phyloP scores from a whole-genome alignment of 2,888 invertebrate species.

The Congeria kusceri region DNA sequence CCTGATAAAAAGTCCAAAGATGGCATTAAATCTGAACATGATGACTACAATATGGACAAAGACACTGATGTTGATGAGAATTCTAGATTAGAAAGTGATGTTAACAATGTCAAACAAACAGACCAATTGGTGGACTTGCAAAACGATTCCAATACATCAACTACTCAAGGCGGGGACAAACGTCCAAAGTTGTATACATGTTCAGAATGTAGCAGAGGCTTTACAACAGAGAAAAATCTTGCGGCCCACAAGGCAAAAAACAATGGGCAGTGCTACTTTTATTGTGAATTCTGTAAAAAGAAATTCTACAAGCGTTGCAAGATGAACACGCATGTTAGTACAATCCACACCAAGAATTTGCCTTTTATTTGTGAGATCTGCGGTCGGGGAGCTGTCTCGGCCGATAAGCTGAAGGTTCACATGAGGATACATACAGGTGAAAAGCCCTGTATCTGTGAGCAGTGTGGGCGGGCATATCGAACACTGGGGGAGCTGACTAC shows the following conservation, averaged over 20 bases:
- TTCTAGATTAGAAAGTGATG: no score
- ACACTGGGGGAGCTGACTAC: slow-evolving; percentile 37
- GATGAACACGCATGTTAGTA: slow-evolving; percentile 35
- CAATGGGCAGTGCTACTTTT: slow-evolving; percentile 48
- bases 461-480: slow-evolving; percentile 47
- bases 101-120: no score
- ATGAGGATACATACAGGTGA: slow-evolving; percentile 48
- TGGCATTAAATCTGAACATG: no score
- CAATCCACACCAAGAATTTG: slow-evolving; percentile 49
- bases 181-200: slow-evolving; percentile 14
- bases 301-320: slow-evolving; percentile 46
- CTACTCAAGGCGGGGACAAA: neutral
- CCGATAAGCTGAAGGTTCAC: slow-evolving; percentile 54
- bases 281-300: slow-evolving; percentile 48
- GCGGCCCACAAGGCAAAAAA: slow-evolving; percentile 44
- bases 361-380: slow-evolving; percentile 50
- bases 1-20: no score
- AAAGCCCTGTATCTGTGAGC: slow-evolving; percentile 55
- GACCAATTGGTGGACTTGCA: no score
- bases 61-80: slow-evolving; percentile 4
- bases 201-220: slow-evolving; percentile 44
- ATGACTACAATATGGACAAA: slow-evolving; percentile 3
- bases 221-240: slow-evolving; percentile 39
- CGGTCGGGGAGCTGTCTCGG: slow-evolving; percentile 51
- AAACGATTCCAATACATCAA: no score